Evolutionary conservation across 2,888 invertebrate species (phyloP).

Genomic region (Isotomurus palustris): DNA sequence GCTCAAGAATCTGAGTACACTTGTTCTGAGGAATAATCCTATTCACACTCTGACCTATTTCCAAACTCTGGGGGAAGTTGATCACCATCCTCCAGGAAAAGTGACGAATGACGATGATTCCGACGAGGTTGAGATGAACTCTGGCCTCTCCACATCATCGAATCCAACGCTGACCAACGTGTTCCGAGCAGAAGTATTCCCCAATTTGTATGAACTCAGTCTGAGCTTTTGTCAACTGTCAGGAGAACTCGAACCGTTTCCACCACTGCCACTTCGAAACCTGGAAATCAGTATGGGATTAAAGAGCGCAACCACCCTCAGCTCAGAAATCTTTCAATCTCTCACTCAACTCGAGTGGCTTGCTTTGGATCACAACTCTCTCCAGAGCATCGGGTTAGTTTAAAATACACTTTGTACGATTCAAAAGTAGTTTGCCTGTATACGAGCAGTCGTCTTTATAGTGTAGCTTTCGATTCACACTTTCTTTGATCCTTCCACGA

Average conservation of each 20-base stretch:
- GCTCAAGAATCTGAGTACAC: constrained; percentile 72
- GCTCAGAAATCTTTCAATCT: constrained; percentile 34
- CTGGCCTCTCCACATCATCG: not conserved
- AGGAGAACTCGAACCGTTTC: constrained; percentile 67
- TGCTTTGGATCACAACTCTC: constrained; percentile 81
- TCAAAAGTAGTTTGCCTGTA: no score
- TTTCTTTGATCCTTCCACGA: no score
- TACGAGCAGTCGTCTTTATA: not conserved
- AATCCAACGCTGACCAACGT: constrained; percentile 54
- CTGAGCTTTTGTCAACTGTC: constrained; percentile 85
- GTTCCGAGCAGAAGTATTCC: constrained; percentile 61
- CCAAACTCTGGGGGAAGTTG: constrained; percentile 8
- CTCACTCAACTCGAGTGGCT: constrained; percentile 63
- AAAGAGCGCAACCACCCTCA: constrained; percentile 61
- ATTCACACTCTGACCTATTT: constrained; percentile 61
- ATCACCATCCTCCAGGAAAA: constrained; percentile 5
- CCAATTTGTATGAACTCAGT: constrained; percentile 77
- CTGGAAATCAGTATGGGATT: constrained; percentile 81
- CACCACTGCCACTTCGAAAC: constrained; percentile 70
- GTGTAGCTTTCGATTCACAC: constrained; percentile 5
- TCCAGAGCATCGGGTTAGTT: constrained; percentile 63
- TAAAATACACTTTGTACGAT: no score
- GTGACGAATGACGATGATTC: not conserved
- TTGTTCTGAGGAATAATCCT: constrained; percentile 77
- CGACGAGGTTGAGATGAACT: not conserved